Percentiles rank a stretch among this genome's conserved stretches.
phyloP scores from a whole-genome alignment of 2,888 invertebrate genomes.

The Nebria brevicollis region DNA sequence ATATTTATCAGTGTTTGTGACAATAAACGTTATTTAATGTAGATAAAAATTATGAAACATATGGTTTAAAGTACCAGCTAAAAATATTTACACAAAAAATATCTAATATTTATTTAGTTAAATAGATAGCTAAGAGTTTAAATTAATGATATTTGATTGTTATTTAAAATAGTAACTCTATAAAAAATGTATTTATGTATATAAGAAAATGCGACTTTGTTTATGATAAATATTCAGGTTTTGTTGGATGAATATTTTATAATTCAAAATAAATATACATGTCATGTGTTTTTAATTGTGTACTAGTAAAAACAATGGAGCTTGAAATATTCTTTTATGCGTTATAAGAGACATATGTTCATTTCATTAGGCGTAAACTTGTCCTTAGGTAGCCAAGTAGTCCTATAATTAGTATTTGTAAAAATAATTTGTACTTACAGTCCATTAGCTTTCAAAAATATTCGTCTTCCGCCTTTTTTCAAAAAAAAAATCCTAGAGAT shows the following conservation, averaged over 20 bases:
- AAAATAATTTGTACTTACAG: conserved; percentile 33
- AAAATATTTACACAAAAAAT: no score
- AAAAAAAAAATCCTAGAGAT: neutral
- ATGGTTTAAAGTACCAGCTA: neutral
- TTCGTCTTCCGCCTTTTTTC: conserved; percentile 22
- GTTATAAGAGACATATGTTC: neutral
- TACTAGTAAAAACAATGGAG: neutral
- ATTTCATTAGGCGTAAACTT: neutral
- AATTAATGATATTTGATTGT: neutral
- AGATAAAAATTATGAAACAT: neutral
- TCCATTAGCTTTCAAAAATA: conserved; percentile 38
- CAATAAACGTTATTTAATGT: neutral
- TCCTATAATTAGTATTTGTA: conserved; percentile 29
- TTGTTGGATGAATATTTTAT: no score
- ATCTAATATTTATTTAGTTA: neutral
- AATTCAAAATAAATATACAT: no score
- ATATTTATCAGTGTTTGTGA: neutral
- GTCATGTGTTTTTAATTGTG: no score
- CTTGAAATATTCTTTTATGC: neutral
- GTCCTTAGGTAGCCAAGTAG: neutral
- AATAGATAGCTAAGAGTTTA: neutral
- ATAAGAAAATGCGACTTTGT: no score
- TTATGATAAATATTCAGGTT: no score
- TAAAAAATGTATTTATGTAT: no score
- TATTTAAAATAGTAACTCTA: neutral